Evolutionary conservation across 2,113 vertebrate species (phyloP).

Genomic region (Grallaria varia): DNA sequence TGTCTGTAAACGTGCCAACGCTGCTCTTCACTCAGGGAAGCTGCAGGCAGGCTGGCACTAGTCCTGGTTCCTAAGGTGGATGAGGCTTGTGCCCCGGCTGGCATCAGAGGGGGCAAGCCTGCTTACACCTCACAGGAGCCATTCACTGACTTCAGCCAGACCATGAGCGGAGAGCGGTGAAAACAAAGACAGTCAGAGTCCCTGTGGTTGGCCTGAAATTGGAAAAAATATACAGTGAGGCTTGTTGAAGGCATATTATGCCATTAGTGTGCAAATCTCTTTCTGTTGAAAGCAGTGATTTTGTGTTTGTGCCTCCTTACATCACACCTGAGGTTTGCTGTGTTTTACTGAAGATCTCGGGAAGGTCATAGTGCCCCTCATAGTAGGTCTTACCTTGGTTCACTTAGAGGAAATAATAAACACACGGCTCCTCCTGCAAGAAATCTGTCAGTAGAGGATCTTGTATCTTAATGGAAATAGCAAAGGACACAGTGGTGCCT

Average conservation of each 20-base stretch:
- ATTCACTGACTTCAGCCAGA: neutral
- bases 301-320: neutral
- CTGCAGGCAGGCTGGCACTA: neutral
- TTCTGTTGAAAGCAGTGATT: neutral
- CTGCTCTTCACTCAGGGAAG: neutral
- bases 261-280: neutral
- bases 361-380: neutral
- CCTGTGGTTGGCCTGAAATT: neutral
- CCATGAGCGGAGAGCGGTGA: neutral
- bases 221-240: neutral
- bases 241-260: accelerated
- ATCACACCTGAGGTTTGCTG: neutral
- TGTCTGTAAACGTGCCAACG: neutral
- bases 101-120: accelerated
- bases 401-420: neutral
- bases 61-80: neutral
- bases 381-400: neutral
- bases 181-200: neutral
- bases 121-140: neutral
- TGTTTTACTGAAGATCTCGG: neutral
- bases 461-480: neutral
- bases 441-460: neutral
- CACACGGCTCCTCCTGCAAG: neutral
- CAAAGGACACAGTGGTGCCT: neutral
- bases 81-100: neutral